phyloP scores from a whole-genome alignment of 2,113 vertebrate species.

The Cyanocitta stelleri region DNA sequence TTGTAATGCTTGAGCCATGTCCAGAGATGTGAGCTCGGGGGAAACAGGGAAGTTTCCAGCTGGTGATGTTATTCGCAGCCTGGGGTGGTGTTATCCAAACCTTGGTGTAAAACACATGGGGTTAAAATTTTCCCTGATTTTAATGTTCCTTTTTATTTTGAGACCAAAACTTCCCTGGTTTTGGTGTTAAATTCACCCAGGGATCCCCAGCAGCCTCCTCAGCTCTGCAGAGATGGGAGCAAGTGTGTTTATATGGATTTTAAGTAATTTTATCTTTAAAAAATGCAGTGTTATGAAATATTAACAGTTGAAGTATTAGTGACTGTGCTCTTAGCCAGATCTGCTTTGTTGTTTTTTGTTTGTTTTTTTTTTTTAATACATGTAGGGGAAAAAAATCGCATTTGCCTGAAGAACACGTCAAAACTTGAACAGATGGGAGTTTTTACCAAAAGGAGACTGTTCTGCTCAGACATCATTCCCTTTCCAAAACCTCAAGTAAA shows the following conservation, averaged over 20 bases:
- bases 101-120: neutral
- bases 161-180: neutral
- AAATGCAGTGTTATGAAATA: neutral
- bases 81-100: neutral
- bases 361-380: neutral
- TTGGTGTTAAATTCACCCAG: neutral
- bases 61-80: neutral
- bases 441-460: slow-evolving; percentile 14
- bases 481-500: slow-evolving; percentile 48
- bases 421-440: slow-evolving; percentile 24
- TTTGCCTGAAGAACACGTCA: slow-evolving; percentile 25
- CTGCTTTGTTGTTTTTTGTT: neutral
- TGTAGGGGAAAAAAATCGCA: neutral
- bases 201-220: neutral
- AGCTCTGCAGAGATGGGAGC: neutral
- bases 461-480: slow-evolving; percentile 21
- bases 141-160: neutral
- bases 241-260: neutral
- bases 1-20: neutral
- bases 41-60: neutral
- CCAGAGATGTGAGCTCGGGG: fast-evolving
- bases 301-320: neutral
- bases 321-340: neutral
- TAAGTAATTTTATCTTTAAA: neutral
- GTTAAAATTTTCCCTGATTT: neutral